Percentiles rank a stretch among this genome's conserved stretches.
phyloP scores from a whole-genome alignment of 2,888 invertebrate species.

The Cephus rjabovi region DNA sequence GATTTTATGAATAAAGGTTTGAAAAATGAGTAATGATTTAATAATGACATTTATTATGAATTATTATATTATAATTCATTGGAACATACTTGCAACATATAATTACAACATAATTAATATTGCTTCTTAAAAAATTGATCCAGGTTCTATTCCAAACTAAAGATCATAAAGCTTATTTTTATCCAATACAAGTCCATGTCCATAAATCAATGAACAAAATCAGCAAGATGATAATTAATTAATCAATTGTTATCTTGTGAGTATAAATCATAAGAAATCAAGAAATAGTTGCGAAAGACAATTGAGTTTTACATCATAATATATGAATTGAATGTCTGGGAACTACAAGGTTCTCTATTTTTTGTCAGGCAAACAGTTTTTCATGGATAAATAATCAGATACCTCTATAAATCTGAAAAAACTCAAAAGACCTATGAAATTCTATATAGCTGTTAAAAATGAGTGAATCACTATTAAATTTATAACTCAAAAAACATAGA shows the following conservation, averaged over 20 bases:
- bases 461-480: too few species aligned
- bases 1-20: not conserved
- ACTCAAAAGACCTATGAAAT: not conserved
- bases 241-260: not conserved
- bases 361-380: not conserved
- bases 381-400: not conserved
- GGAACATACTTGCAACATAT: not conserved
- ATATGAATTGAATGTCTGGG: not conserved
- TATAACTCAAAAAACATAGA: not conserved
- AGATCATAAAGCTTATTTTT: not conserved
- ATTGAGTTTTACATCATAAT: not conserved
- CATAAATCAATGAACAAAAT: not conserved
- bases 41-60: not conserved
- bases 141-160: not conserved
- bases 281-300: not conserved
- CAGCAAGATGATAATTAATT: not conserved
- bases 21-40: not conserved
- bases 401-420: not conserved
- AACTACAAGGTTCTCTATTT: not conserved
- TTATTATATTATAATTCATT: not conserved
- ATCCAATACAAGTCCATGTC: not conserved
- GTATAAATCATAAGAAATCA: not conserved
- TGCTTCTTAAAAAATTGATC: not conserved
- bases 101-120: not conserved
- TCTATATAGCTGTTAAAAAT: not conserved